These are phyloP conservation scores for Malurus elegans DNA, from an alignment of 2,113 vertebrate species.

Conservation along the genomic window DNA sequence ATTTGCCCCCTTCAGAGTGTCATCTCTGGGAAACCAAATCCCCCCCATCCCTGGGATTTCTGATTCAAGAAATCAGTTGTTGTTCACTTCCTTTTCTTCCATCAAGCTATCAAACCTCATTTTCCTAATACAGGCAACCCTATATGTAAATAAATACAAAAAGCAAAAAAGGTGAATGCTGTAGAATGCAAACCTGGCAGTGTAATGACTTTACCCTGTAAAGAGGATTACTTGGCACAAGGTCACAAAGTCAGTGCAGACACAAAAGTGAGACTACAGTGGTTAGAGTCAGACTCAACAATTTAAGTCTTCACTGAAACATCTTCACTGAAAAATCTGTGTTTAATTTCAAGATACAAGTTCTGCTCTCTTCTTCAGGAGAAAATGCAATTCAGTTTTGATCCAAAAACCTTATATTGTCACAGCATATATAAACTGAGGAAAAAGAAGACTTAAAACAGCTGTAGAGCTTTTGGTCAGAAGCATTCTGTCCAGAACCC, in stretches of 20 bases:
- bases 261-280: not conserved
- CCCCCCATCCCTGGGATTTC: not conserved
- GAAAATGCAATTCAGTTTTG: not conserved
- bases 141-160: not conserved
- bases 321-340: not conserved
- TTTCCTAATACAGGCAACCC: not conserved
- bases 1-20: not conserved
- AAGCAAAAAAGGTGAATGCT: not conserved
- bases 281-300: not conserved
- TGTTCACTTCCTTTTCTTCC: not conserved
- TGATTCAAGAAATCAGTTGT: not conserved
- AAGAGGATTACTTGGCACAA: not conserved
- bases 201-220: not conserved
- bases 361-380: not conserved
- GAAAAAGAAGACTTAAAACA: not conserved
- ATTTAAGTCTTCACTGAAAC: not conserved
- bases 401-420: not conserved
- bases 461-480: not conserved
- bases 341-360: not conserved
- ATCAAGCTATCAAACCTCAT: not conserved
- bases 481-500: not conserved
- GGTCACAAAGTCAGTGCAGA: not conserved
- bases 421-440: not conserved
- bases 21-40: not conserved
- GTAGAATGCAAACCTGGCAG: not conserved